A percentile compares a stretch with the other conserved stretches of the same genome.
Conservation (phyloP, 2,797 vertebrate species). For the Schizopygopsis malacanthus region DNA sequence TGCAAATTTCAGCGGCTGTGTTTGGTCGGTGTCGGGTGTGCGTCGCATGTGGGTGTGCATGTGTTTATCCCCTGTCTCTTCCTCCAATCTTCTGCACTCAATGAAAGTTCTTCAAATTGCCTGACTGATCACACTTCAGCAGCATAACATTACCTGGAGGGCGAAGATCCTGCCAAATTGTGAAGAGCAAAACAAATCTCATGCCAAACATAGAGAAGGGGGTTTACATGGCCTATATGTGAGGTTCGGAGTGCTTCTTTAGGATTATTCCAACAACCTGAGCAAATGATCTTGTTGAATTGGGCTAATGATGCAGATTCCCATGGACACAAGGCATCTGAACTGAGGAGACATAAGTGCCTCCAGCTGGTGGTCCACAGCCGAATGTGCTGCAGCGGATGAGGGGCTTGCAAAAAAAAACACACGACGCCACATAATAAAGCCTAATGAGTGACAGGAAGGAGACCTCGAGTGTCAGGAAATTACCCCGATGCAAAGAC, state of each 20-base stretch:
- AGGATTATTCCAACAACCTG: conserved; percentile 57
- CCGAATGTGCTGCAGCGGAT: conserved; percentile 77
- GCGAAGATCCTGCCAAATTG: conserved; percentile 44
- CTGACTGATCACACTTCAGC: conserved; percentile 57
- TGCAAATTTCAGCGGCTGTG: conserved; percentile 93
- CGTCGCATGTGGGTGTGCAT: conserved; percentile 50
- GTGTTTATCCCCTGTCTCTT: conserved; percentile 53
- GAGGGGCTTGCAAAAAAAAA: conserved; percentile 81
- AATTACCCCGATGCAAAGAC: conserved; percentile 80
- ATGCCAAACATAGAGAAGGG: conserved; percentile 48
- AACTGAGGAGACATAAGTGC: conserved; percentile 79
- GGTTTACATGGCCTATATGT: conserved; percentile 53
- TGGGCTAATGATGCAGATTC: conserved; percentile 62
- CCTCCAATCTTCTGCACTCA: conserved; percentile 47
- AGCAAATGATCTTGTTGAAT: conserved; percentile 52
- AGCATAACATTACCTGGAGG: conserved; percentile 54
- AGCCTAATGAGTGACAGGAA: conserved; percentile 86
- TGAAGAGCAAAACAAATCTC: conserved; percentile 48
- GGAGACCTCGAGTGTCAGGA: conserved; percentile 82
- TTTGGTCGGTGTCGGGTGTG: conserved; percentile 67
- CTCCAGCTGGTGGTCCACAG: conserved; percentile 84
- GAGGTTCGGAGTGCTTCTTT: conserved; percentile 48
- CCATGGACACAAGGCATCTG: conserved; percentile 76
- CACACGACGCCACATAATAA: conserved; percentile 82
- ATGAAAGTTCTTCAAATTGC: conserved; percentile 61